phyloP scores from a whole-genome alignment of 1,140 invertebrate species.

The Neuroterus valhalla region DNA sequence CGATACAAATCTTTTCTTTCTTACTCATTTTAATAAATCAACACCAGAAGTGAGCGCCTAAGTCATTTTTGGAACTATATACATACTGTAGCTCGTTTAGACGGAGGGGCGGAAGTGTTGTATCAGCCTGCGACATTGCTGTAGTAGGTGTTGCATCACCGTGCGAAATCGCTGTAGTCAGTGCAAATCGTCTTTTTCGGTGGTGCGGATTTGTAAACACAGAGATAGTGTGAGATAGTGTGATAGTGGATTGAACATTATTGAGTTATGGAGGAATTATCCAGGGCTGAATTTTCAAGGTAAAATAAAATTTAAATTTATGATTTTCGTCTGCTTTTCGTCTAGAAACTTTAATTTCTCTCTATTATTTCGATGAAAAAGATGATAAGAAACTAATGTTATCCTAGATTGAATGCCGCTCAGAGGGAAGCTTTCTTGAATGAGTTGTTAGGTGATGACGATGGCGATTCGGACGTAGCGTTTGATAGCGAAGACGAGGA shows the following conservation, averaged over 20 bases:
- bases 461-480: not conserved
- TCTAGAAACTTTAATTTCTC: not conserved
- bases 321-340: not conserved
- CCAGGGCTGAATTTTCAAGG: not conserved
- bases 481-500: not conserved
- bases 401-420: not conserved
- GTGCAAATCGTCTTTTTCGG: no score
- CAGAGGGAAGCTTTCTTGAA: not conserved
- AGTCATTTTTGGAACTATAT: no score
- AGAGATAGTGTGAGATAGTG: no score
- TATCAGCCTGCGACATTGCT: no score
- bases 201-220: no score
- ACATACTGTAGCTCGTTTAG: no score
- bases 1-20: no score
- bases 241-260: not conserved
- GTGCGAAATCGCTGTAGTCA: no score
- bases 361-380: not conserved
- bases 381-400: not conserved
- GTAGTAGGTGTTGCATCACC: no score
- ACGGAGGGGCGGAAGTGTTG: no score
- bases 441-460: not conserved
- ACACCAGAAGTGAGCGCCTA: no score
- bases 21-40: no score
- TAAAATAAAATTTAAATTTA: not conserved
- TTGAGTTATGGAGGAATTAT: not conserved